Evolutionary conservation across 1,140 invertebrate genomes (phyloP), one percentile per base, ranked within the genome.

Genomic region (Drosophila miranda): DNA sequence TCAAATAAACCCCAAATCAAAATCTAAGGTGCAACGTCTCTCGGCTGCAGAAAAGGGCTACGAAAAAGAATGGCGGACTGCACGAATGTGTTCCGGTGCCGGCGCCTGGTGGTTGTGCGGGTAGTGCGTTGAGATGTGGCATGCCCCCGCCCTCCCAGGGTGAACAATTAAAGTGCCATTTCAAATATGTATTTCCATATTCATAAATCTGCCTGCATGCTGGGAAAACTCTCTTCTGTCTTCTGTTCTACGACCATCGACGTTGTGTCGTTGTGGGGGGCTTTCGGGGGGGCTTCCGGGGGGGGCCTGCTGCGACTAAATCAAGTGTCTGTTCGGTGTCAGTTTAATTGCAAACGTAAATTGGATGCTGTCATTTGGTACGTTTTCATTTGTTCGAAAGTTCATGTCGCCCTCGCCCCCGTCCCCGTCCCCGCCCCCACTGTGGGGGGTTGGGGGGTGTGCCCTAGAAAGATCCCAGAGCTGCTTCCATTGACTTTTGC

Each of bases 271-370:
- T 23, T 38, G 21, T 38, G 52, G 19, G 34, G n/a, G n/a, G n/a
- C n/a, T n/a, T n/a, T n/a, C 16, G 16, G 16, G 16, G 16, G 16
- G 16, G 16, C 16, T 16, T 16, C 16, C 16, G 16, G 38, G 43
- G 45, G 30, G 43, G 50, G 53, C 75, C 46, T 16, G 42, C 16
- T 55, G 34, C 42, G 61, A 76, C 82, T 82, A 87, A 87, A 87
- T 87, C 82, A 87, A 88, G 75, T 88, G 82, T 87, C 82, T 87
- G 82, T 87, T 87, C 67, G 78, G 82, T 87, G 82, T 87, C 82
- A 87, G 82, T 87, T 87, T 87, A 87, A 87, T 87, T 87, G 82
- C 82, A 87, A 87, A 87, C 82, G 82, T 87, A 87, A 87, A 87
- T 87, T 87, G 82, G 82, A 87, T 87, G 82, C 82, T 87, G 82